Evolutionary conservation across 1,140 invertebrate species (phyloP).

Genomic region (Helicorthomorpha holstii): DNA sequence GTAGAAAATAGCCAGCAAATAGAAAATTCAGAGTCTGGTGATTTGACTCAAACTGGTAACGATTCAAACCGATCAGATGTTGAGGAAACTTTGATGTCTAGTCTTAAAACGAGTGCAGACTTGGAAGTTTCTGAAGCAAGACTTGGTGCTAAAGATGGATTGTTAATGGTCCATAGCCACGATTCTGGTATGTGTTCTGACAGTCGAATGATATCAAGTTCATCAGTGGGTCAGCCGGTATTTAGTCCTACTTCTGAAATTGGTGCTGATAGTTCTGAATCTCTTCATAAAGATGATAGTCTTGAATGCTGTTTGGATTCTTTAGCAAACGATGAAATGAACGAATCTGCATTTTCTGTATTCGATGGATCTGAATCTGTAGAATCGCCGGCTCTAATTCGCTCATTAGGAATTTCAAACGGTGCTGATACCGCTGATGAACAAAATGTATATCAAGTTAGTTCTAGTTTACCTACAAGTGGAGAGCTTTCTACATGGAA

Average conservation of each 20-base stretch:
- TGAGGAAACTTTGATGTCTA: too few species aligned
- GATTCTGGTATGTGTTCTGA: not conserved
- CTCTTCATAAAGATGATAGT: not conserved
- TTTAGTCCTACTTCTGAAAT: not conserved
- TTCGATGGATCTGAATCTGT: not conserved
- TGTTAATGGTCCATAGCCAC: not conserved
- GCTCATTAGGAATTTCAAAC: too few species aligned
- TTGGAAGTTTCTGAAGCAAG: too few species aligned
- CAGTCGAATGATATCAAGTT: not conserved
- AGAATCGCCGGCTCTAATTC: not conserved
- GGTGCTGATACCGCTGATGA: not conserved
- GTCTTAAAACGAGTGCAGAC: too few species aligned
- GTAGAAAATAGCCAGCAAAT: too few species aligned
- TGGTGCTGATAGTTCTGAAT: not conserved
- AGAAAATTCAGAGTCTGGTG: too few species aligned
- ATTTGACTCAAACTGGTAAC: too few species aligned
- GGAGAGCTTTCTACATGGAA: not conserved
- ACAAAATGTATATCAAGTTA: not conserved
- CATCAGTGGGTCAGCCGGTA: not conserved
- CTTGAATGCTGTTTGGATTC: not conserved
- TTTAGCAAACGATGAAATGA: not conserved
- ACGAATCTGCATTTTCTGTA: not conserved
- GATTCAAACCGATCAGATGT: too few species aligned
- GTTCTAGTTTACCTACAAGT: not conserved
- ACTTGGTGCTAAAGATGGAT: too few species aligned